Evolutionary conservation across 2,797 vertebrate species (phyloP).

Genomic region (Lithobates sylvaticus): DNA sequence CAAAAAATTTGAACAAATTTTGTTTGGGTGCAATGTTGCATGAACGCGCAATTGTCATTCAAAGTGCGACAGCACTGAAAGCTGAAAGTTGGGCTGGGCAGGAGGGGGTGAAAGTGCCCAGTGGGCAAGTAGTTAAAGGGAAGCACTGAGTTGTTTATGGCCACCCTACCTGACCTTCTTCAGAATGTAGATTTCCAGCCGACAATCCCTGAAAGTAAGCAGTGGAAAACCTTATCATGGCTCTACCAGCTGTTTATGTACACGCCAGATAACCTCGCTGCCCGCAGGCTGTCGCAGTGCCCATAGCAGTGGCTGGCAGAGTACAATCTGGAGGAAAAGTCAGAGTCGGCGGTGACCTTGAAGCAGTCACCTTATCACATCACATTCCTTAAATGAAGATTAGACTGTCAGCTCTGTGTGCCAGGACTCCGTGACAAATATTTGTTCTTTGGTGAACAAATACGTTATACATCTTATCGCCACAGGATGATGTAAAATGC

Average conservation of each 20-base stretch:
- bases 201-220: neutral
- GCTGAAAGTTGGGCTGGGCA: no score
- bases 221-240: neutral
- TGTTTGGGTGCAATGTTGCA: no score
- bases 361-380: neutral
- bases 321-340: neutral
- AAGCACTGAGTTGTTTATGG: no score
- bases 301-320: neutral
- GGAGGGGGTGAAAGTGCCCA: no score
- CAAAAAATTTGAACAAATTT: no score
- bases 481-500: neutral
- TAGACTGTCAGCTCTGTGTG: conserved; percentile 4
- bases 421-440: neutral
- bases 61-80: no score
- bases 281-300: neutral
- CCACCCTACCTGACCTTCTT: no score
- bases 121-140: no score
- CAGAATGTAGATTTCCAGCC: neutral
- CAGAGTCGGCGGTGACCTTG: neutral
- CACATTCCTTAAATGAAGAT: neutral
- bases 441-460: neutral
- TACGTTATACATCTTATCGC: neutral
- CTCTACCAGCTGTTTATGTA: neutral
- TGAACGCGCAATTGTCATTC: no score
- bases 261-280: neutral